Evolutionary conservation across 2,888 invertebrate species (phyloP), one percentile per base, ranked within the genome.

Genomic region (Caenorhabditis virilis): DNA sequence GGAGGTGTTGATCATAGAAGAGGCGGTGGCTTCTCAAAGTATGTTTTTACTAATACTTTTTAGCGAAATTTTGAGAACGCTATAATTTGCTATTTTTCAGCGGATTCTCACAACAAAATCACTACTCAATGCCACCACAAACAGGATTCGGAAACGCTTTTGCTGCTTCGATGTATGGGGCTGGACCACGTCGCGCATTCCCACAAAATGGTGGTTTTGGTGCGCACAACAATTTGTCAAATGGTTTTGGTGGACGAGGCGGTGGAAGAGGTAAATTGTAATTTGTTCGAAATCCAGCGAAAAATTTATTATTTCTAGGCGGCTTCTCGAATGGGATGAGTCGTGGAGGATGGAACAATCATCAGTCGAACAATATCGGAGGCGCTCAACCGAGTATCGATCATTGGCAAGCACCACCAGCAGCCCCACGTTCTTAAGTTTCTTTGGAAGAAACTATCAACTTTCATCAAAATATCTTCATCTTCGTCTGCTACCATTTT

Each of bases 401-500:
- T 20, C 64, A 64, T 27, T 64, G 64, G 64, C 54, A 64, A 50
- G 50, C 62, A 2, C 62, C 62, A n/a, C n/a, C n/a, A n/a, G n/a
- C n/a, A n/a, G n/a, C n/a, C n/a, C n/a, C n/a, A n/a, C n/a, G n/a
- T n/a, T n/a, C n/a, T n/a, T n/a, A n/a, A n/a, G n/a, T n/a, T n/a
- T n/a, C n/a, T n/a, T n/a, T n/a, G n/a, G n/a, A n/a, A n/a, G n/a
- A n/a, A n/a, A n/a, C n/a, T n/a, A n/a, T n/a, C n/a, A n/a, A n/a
- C n/a, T n/a, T n/a, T n/a, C n/a, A n/a, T n/a, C n/a, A n/a, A n/a
- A n/a, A n/a, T n/a, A n/a, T n/a, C n/a, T n/a, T n/a, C n/a, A n/a
- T n/a, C n/a, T n/a, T n/a, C n/a, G n/a, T n/a, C n/a, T n/a, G n/a
- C n/a, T n/a, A n/a, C n/a, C n/a, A n/a, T n/a, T n/a, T n/a, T n/a